Base-by-base conservation (phyloP, 2,888 invertebrate genomes). In the Gastracanthus pulcherrimus region DNA sequence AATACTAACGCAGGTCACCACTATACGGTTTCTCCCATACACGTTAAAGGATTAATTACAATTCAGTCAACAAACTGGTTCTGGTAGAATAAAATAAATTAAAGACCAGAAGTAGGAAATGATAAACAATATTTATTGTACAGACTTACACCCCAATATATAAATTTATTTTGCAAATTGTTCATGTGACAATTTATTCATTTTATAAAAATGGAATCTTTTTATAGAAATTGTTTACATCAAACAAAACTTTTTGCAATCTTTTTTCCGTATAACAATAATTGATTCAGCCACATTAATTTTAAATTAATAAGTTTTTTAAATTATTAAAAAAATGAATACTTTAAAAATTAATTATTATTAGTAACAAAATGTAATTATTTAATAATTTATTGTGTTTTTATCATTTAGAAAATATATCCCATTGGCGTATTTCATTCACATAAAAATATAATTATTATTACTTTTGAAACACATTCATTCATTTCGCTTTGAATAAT, bases 181-280 rank as follows among this genome's bases (percentile, higher is more conserved):
- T 69, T 67, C 31, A 29, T 19, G 34, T 36, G 45, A 55, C 34
- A 71, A 31, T 51, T 41, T 1, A n/a, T 69, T 79, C n/a, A 9
- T 38, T 71, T 75, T 81, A 71, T 76, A 71, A 81, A 76, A 81
- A 76, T 71, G 41, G 70, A 71, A 71, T 71, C n/a, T 81, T 76
- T 64, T 64, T 48, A 26, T 71, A 41, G 34, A 38, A 74, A 67
- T 70, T 69, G 19, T 60, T 71, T 81, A 58, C 64, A 71, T 34
- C 13, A 26, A 36, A 26, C 29, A 48, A 58, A 76, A 66, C 38
- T 58, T 69, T 29, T 76, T 71, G 13, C 38, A 45, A 58, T 66
- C 9, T 31, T 45, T 34, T 55, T 51, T 19, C 36, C 41, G 7
- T 51, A 23, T 41, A 70, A 23, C 13, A 19, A 29, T 62, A 71